Percentiles rank a stretch among this genome's conserved stretches.
These are phyloP conservation scores for Anableps anableps DNA, from an alignment of 2,797 vertebrate species.

Conservation along the genomic window DNA sequence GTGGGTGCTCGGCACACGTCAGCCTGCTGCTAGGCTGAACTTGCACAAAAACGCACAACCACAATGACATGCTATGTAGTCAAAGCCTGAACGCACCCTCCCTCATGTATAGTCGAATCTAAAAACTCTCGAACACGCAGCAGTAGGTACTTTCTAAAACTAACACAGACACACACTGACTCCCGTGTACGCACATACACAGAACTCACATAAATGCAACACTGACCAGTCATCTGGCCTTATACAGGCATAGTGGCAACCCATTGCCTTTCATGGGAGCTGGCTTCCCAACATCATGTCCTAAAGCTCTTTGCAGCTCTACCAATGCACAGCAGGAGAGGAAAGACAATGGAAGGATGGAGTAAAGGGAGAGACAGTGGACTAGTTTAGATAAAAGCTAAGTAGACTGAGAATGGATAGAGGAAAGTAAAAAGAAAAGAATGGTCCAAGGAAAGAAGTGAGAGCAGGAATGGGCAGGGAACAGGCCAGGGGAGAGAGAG, in stretches of 20 bases:
- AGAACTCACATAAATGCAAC: constrained; percentile 34
- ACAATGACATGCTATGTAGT: constrained; percentile 35
- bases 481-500: constrained; percentile 3
- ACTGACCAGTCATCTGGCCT: constrained; percentile 70
- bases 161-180: constrained; percentile 10
- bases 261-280: constrained; percentile 83
- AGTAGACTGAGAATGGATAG: constrained; percentile 24
- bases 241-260: constrained; percentile 83
- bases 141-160: constrained; percentile 28
- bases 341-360: constrained; percentile 5
- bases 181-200: constrained; percentile 21
- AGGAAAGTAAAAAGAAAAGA: constrained; percentile 2
- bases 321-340: constrained; percentile 52
- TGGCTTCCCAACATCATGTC: constrained; percentile 71
- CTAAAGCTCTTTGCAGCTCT: constrained; percentile 58
- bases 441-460: constrained; percentile 15
- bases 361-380: constrained; percentile 39
- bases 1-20: constrained; percentile 75
- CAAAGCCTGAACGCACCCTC: constrained; percentile 2
- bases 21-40: constrained; percentile 67
- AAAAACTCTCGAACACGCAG: constrained; percentile 31
- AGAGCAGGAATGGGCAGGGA: constrained; percentile 26
- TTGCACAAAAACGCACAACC: constrained; percentile 48
- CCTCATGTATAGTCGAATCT: constrained; percentile 16
- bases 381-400: constrained; percentile 40